A percentile compares a stretch with the other conserved stretches of the same genome.
Conservation (phyloP, 2,888 invertebrate genomes). For the Archips xylosteana region DNA sequence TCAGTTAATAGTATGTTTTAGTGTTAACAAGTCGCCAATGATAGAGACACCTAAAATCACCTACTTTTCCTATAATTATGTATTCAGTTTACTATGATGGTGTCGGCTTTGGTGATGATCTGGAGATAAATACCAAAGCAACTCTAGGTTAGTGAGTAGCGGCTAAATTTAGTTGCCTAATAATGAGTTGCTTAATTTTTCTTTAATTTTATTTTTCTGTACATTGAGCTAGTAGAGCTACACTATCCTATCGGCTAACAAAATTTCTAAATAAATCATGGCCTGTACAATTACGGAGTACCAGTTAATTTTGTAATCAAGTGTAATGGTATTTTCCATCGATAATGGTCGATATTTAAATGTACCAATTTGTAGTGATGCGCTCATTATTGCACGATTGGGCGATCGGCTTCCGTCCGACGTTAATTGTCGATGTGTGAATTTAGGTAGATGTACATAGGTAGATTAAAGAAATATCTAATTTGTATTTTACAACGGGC, state of each 20-base stretch:
- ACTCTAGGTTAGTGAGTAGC: too few relatives aligned
- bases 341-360: slow-evolving; percentile 19
- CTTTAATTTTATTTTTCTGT: background rate
- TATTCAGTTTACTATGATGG: too few relatives aligned
- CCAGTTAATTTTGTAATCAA: slow-evolving; percentile 33
- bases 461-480: background rate
- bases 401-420: slow-evolving; percentile 27
- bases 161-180: too few relatives aligned
- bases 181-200: too few relatives aligned
- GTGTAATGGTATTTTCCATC: slow-evolving; percentile 25
- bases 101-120: too few relatives aligned
- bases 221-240: background rate
- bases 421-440: background rate
- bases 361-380: slow-evolving; percentile 22
- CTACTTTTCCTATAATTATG: too few relatives aligned
- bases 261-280: slow-evolving; percentile 1
- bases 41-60: background rate
- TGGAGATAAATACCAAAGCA: too few relatives aligned
- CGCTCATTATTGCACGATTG: slow-evolving; percentile 20
- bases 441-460: background rate
- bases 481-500: too few relatives aligned
- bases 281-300: slow-evolving; percentile 20
- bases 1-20: too few relatives aligned
- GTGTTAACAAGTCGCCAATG: too few relatives aligned
- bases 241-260: background rate